Percentiles rank a stretch among this genome's conserved stretches.
Conservation (phyloP, 1,140 invertebrate species). For the Brachionus rubens region DNA sequence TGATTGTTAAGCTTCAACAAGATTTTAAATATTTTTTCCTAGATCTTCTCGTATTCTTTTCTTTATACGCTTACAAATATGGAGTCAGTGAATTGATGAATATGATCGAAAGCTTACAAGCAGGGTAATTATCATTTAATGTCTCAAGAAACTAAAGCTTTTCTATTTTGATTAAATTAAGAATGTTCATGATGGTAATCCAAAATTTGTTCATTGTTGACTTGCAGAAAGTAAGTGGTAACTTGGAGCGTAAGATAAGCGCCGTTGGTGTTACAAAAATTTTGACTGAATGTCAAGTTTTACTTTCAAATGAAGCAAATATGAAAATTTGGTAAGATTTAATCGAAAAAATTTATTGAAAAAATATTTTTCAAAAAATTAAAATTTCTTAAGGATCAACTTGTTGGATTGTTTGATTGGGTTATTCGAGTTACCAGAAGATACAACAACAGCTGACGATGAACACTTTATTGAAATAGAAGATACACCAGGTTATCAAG, state of each 20-base stretch:
- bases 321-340: conserved; percentile 66
- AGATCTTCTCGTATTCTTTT: conserved; percentile 80
- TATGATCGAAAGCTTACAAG: conserved; percentile 79
- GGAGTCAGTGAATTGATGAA: conserved; percentile 70
- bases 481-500: conserved; percentile 65
- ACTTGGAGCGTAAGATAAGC: conserved; percentile 78
- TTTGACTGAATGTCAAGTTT: conserved; percentile 70
- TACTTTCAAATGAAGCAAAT: conserved; percentile 68
- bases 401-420: conserved; percentile 72
- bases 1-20: neutral
- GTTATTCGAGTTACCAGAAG: conserved; percentile 81
- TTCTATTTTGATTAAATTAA: conserved; percentile 52
- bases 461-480: conserved; percentile 83
- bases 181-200: conserved; percentile 89
- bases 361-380: too few relatives aligned
- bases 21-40: conserved; percentile 39
- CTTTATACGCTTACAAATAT: conserved; percentile 75
- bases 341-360: too few relatives aligned
- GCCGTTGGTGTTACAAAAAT: conserved; percentile 82
- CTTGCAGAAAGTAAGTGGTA: conserved; percentile 77
- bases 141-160: neutral
- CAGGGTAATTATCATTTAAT: conserved; percentile 65
- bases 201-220: conserved; percentile 81
- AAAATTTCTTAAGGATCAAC: too few relatives aligned
- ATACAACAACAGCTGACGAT: conserved; percentile 73